Percentiles rank a stretch among this genome's conserved stretches.
These are phyloP conservation scores for Rhopalosiphum maidis DNA, from an alignment of 1,140 invertebrate genomes.

Conservation along the genomic window DNA sequence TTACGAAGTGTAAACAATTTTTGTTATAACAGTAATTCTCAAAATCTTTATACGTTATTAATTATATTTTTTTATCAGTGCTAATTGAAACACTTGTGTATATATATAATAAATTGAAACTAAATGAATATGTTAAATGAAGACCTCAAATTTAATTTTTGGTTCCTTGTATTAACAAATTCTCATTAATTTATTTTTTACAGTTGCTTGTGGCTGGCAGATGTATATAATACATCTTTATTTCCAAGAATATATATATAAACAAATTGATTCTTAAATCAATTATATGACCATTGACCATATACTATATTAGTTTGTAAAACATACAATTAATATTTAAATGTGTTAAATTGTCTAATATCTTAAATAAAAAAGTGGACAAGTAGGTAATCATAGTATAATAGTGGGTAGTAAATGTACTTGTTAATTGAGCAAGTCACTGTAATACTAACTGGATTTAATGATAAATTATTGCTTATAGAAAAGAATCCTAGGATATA, in stretches of 20 bases:
- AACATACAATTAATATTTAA: background rate
- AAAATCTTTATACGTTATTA: constrained; percentile 18
- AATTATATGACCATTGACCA: too few relatives aligned
- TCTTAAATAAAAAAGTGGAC: background rate
- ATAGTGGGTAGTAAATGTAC: background rate
- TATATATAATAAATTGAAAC: constrained; percentile 35
- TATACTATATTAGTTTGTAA: background rate
- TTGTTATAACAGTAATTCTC: background rate
- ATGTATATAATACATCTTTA: background rate
- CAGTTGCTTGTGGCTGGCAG: background rate
- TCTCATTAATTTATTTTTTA: background rate
- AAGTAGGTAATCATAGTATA: background rate
- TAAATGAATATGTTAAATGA: constrained; percentile 7
- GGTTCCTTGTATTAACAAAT: background rate
- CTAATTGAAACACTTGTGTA: background rate
- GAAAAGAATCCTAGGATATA: too few relatives aligned
- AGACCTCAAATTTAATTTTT: background rate
- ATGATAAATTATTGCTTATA: too few relatives aligned
- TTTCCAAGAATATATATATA: too few relatives aligned
- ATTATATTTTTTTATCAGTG: constrained; percentile 42
- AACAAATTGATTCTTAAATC: too few relatives aligned
- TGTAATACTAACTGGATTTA: too few relatives aligned
- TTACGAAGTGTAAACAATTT: background rate
- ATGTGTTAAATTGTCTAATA: background rate
- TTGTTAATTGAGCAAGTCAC: too few relatives aligned